Evolutionary conservation across 1,140 invertebrate species (phyloP).

Genomic region (Vanessa tameamea): DNA sequence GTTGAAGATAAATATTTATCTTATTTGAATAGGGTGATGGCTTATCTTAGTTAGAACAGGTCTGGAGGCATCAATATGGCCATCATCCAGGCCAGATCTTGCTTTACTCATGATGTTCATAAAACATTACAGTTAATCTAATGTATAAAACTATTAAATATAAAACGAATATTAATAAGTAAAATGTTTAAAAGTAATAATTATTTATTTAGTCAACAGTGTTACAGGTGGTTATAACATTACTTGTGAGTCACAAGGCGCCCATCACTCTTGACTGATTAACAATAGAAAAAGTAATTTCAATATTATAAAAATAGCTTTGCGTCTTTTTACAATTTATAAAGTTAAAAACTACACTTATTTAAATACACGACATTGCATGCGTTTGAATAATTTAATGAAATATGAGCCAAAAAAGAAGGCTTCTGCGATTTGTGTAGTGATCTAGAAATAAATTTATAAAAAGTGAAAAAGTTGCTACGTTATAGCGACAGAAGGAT

Average conservation of each 20-base stretch:
- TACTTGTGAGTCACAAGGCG: slow-evolving; percentile 49
- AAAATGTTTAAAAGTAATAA: slow-evolving; percentile 37
- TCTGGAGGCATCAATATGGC: too few relatives aligned
- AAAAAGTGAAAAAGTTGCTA: too few relatives aligned
- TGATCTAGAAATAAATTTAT: too few relatives aligned
- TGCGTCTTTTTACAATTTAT: slow-evolving; percentile 49
- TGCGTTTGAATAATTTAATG: slow-evolving; percentile 3
- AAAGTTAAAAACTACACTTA: slow-evolving; percentile 39
- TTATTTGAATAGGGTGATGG: too few relatives aligned
- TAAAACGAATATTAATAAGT: neutral
- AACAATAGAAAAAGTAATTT: slow-evolving; percentile 62
- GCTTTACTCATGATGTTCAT: too few relatives aligned
- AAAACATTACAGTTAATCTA: neutral
- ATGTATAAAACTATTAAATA: neutral
- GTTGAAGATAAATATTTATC: too few relatives aligned
- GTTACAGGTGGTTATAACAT: slow-evolving; percentile 61
- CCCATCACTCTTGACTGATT: slow-evolving; percentile 32
- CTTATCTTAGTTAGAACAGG: too few relatives aligned
- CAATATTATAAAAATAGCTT: slow-evolving; percentile 72
- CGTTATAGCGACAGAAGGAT: too few relatives aligned
- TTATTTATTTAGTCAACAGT: slow-evolving; percentile 68
- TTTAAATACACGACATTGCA: slow-evolving; percentile 5
- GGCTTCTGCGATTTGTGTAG: too few relatives aligned
- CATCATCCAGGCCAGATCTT: too few relatives aligned
- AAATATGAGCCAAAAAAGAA: too few relatives aligned